phyloP scores from a whole-genome alignment of 2,888 invertebrate genomes.

The Clivina fossor region DNA sequence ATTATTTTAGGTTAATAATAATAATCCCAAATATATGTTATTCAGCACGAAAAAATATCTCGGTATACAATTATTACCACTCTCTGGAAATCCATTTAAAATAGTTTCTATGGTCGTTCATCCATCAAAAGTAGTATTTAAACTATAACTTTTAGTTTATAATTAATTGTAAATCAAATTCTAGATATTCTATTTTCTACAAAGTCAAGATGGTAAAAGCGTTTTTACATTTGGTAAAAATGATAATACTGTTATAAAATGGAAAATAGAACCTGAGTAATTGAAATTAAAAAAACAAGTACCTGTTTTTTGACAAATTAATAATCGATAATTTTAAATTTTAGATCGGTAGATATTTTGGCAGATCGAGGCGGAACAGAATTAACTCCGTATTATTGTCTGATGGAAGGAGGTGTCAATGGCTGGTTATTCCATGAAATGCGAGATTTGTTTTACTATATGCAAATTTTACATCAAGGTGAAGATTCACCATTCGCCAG shows the following conservation, averaged over 20 bases:
- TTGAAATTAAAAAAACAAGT: constrained; percentile 31
- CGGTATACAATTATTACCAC: constrained; percentile 68
- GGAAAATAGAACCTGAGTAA: constrained; percentile 60
- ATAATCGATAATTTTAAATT: constrained; percentile 6
- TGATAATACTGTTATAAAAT: constrained; percentile 60
- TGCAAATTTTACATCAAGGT: constrained; percentile 72
- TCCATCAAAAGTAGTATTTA: constrained; percentile 59
- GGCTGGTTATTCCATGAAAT: constrained; percentile 74
- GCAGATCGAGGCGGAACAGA: constrained; percentile 58
- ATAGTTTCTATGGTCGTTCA: constrained; percentile 65
- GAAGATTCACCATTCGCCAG: constrained; percentile 66
- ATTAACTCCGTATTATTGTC: constrained; percentile 68
- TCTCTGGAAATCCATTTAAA: constrained; percentile 76
- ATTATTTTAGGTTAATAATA: constrained; percentile 48
- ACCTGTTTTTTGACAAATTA: background rate
- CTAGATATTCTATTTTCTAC: constrained; percentile 50
- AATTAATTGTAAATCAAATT: constrained; percentile 22
- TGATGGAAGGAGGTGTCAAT: constrained; percentile 69
- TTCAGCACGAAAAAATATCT: constrained; percentile 66
- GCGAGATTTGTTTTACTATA: constrained; percentile 74
- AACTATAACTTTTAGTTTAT: background rate
- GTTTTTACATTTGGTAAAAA: constrained; percentile 60
- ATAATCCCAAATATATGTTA: constrained; percentile 57
- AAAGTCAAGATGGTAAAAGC: constrained; percentile 55
- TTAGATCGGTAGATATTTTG: constrained; percentile 58